Base-by-base conservation (phyloP, 2,888 invertebrate genomes). In the Lasioglossum calceatum region DNA sequence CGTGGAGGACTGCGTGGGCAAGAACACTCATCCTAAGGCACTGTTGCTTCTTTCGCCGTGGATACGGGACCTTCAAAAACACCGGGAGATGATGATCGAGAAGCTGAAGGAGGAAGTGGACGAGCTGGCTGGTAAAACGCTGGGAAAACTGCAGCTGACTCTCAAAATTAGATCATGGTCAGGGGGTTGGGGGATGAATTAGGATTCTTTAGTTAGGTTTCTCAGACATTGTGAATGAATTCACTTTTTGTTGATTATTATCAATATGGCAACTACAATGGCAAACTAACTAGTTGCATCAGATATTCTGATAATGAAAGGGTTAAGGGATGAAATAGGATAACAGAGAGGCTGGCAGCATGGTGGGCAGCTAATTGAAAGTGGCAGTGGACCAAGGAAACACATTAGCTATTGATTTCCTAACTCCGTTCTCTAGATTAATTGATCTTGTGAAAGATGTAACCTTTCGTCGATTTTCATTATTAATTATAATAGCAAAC, bases 1-100 rank as follows among this genome's bases (percentile, higher is more conserved):
- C 2, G 87, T 94, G 77, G 93, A 94, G 86, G 92, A 94, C 86
- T 94, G 94, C 88, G 90, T 93, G 70, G 95, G 95, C 10, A 87
- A 80, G 23, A 94, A 95, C 78, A 93, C 93, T 2, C 88, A 92
- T 23, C 84, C 90, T 0, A 82, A 71, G 8, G 89, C 91, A 19
- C 84, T 95, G 2, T 42, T 87, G 12, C 86, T 91, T 64, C 86
- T 95, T 23, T 89, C 90, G 16, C 94, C 93, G 0, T 94, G 93
- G 93, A 94, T 95, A 81, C 82, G 79, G 10, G 80, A 91, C 19
- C 85, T 95, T 73, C 77, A 83, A 74, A 77, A 90, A 32, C 90
- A 93, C 27, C 89, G 92, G 0, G 44, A 89, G 19, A 70, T 75
- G 44, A 74, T 94, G 75, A 89, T 92, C 27, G 91, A 89, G 54